A percentile compares a stretch with the other conserved stretches of the same genome.
phyloP scores from a whole-genome alignment of 2,113 vertebrate species.

The Butastur rufipennis region DNA sequence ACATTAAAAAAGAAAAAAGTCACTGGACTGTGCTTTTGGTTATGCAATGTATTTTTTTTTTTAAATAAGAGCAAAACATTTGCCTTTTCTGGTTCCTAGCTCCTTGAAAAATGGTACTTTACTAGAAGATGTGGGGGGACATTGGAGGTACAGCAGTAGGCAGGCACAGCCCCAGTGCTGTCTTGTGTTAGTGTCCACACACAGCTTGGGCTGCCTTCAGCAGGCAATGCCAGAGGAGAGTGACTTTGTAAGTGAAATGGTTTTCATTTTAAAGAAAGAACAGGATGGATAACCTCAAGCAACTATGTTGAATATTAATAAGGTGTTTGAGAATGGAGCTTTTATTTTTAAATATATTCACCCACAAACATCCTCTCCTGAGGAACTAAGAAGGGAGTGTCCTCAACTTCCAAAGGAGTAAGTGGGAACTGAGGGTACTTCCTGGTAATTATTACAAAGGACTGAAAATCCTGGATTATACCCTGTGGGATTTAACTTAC shows the following conservation, averaged over 20 bases:
- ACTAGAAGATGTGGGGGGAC: neutral
- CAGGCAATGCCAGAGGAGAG: neutral
- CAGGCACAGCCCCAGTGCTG: neutral
- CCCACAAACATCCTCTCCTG: neutral
- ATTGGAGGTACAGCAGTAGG: neutral
- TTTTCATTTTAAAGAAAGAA: neutral
- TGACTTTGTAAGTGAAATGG: neutral
- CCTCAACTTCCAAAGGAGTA: neutral
- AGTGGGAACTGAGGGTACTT: neutral
- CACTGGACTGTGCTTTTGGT: neutral
- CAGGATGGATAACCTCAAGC: neutral
- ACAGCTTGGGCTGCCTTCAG: neutral
- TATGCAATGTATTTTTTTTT: neutral
- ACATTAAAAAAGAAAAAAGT: neutral
- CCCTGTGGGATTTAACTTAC: neutral
- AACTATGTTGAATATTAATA: neutral
- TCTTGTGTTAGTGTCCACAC: neutral
- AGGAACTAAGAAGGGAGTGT: neutral
- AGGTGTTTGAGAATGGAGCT: neutral
- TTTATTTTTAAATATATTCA: neutral
- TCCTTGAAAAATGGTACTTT: neutral
- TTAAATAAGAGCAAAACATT: neutral
- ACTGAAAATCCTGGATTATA: neutral
- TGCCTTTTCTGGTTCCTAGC: neutral
- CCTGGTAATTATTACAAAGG: neutral